phyloP scores from a whole-genome alignment of 2,113 vertebrate species.

The Silurus meridionalis region DNA sequence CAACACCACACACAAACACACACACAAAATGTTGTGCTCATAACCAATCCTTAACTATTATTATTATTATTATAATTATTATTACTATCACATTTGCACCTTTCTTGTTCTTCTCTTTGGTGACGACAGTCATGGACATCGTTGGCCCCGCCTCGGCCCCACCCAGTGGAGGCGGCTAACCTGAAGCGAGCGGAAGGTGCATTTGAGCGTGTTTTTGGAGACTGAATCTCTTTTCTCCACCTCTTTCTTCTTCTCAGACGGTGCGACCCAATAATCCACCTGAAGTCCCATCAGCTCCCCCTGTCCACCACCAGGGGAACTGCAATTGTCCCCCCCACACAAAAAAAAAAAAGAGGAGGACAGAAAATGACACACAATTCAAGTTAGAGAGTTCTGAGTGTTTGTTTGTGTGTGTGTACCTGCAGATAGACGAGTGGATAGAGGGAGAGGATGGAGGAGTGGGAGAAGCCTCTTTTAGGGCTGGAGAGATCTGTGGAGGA shows the following conservation, averaged over 20 bases:
- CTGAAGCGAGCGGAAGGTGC: slow-evolving; percentile 98
- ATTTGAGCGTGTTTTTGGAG: slow-evolving; percentile 94
- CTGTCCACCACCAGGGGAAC: slow-evolving; percentile 63
- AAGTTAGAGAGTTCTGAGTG: not conserved
- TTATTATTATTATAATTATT: not conserved
- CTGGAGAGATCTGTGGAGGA: slow-evolving; percentile 86
- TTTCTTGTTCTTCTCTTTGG: slow-evolving; percentile 98
- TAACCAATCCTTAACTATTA: not conserved
- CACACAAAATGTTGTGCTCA: not conserved
- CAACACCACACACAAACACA: slow-evolving; percentile 6
- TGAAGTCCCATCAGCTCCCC: slow-evolving; percentile 94
- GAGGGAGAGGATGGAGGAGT: slow-evolving; percentile 96
- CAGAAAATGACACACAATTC: slow-evolving; percentile 13
- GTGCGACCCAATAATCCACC: slow-evolving; percentile 96
- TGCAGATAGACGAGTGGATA: slow-evolving; percentile 84
- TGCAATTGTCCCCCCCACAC: slow-evolving; percentile 46
- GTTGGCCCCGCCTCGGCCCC: slow-evolving; percentile 77
- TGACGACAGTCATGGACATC: slow-evolving; percentile 97
- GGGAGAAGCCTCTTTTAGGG: slow-evolving; percentile 89
- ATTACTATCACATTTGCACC: slow-evolving; percentile 66
- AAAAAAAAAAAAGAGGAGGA: not conserved
- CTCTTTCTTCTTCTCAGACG: slow-evolving; percentile 86
- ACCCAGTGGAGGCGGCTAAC: slow-evolving; percentile 89
- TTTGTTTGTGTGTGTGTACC: slow-evolving; percentile 65
- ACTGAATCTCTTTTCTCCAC: slow-evolving; percentile 86